These are phyloP conservation scores for Hydrotaea cyrtoneurina DNA, from an alignment of 2,888 invertebrate species.

Conservation along the genomic window DNA sequence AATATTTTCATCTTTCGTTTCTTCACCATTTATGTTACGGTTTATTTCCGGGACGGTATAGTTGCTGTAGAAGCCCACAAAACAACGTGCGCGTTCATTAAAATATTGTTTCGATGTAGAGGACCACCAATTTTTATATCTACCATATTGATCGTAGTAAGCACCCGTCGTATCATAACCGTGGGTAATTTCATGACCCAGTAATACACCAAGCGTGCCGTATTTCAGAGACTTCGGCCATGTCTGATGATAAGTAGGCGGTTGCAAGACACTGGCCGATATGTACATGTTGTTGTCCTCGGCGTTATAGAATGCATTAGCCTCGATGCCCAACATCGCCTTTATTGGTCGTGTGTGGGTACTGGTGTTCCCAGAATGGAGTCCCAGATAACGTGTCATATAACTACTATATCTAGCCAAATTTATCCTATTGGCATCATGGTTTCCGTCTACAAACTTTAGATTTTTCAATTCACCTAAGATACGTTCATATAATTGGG, in stretches of 20 bases:
- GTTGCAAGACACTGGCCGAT: slow-evolving; percentile 76
- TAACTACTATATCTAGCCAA: slow-evolving; percentile 70
- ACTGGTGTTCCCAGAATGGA: slow-evolving; percentile 67
- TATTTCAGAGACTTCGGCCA: slow-evolving; percentile 77
- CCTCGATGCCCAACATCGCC: slow-evolving; percentile 73
- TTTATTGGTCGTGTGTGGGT: slow-evolving; percentile 72
- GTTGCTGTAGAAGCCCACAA: slow-evolving; percentile 72
- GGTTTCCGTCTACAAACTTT: slow-evolving; percentile 69
- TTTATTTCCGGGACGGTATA: slow-evolving; percentile 77
- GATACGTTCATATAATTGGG: slow-evolving; percentile 68
- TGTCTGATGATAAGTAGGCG: slow-evolving; percentile 74
- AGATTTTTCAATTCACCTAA: slow-evolving; percentile 72
- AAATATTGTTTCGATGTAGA: slow-evolving; percentile 72
- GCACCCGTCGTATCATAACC: slow-evolving; percentile 76
- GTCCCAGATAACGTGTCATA: slow-evolving; percentile 71
- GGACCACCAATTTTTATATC: slow-evolving; percentile 74
- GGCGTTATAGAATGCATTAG: slow-evolving; percentile 77
- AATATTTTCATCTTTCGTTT: slow-evolving; percentile 76
- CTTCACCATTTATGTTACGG: slow-evolving; percentile 74
- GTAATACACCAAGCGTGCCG: slow-evolving; percentile 76
- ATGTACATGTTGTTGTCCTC: slow-evolving; percentile 78
- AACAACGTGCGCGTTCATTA: slow-evolving; percentile 74
- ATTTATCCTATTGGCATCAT: slow-evolving; percentile 71
- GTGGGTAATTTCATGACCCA: slow-evolving; percentile 78
- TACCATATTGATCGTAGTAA: slow-evolving; percentile 71